Base-by-base conservation (phyloP, 1,140 invertebrate genomes). In the Atopsyche davidsoni region DNA sequence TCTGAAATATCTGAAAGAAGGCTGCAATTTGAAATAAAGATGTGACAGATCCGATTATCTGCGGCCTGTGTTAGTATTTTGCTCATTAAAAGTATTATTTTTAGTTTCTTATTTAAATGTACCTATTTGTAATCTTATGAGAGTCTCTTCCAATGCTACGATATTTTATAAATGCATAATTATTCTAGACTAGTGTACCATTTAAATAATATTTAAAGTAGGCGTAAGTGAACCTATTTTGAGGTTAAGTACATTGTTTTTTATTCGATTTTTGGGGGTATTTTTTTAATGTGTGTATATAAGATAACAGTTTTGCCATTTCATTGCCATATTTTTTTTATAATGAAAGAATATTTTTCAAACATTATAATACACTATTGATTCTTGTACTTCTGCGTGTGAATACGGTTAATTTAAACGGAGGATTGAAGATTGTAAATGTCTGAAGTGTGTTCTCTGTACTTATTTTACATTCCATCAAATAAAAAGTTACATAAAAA, bases 401-500 rank as follows among this genome's bases (percentile, higher is more conserved):
- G 11, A 23, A 42, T 35, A n/a, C 19, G 16, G n/a, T n/a, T 46
- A 36, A 36, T 46, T 46, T 39, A 39, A 36, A 46, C 6, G 10
- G 24, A 41, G 24, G 38, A 28, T 28, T 49, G 24, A 38, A 11
- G 13, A 11, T 16, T 50, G 42, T 50, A 45, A 25, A 39, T 48
- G 49, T 56, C 46, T 32, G 34, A 48, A 49, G 38, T 52, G 54
- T 56, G 46, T 48, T 40, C 44, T 55, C 48, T 56, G 44, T 56
- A 56, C 38, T 56, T 56, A 40, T 56, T 56, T 56, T 52, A 56
- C 54, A 56, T 51, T 56, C 49, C 48, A 47, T 52, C 28, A 44
- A 56, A 56, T 52, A 46, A 55, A 46, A 50, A 55, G 31, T 43
- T 43, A 44, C 13, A 9, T 22, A 43, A 44, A 24, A 43, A 23